A percentile compares a stretch with the other conserved stretches of the same genome.
Conservation (phyloP, 2,113 vertebrate genomes). For the Syngnathus typhle region DNA sequence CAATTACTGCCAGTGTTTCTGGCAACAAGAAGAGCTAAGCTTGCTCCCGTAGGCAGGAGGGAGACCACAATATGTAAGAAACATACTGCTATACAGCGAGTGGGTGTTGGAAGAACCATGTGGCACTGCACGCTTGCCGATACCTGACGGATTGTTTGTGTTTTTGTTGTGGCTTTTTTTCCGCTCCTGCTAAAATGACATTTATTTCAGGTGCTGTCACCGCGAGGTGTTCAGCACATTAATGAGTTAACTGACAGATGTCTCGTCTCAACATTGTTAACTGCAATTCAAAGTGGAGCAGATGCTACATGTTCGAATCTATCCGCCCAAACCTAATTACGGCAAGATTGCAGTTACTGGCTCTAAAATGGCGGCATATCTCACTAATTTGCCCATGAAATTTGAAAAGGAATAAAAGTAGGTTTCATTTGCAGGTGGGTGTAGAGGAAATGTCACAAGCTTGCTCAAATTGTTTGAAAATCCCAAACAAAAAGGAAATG, state of each 20-base stretch:
- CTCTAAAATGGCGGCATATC: constrained; percentile 8
- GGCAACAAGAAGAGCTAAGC: constrained; percentile 21
- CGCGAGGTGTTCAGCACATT: constrained; percentile 5
- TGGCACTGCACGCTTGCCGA: neutral
- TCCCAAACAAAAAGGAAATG: neutral
- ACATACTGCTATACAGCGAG: constrained; percentile 14
- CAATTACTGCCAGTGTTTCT: constrained; percentile 32
- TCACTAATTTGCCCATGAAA: neutral
- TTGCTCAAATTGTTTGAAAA: neutral
- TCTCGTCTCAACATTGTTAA: constrained; percentile 3
- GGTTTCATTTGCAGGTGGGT: neutral
- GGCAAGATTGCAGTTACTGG: neutral
- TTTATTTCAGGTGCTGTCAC: neutral
- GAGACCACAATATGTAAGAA: constrained; percentile 27
- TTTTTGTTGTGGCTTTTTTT: neutral
- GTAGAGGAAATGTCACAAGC: neutral
- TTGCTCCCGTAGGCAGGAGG: constrained; percentile 24
- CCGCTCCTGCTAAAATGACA: constrained; percentile 1
- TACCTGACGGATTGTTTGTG: neutral
- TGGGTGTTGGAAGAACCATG: constrained; percentile 8
- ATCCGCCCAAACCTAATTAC: constrained; percentile 4
- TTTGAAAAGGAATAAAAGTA: neutral
- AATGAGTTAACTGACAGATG: constrained; percentile 26
- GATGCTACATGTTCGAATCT: constrained; percentile 16
- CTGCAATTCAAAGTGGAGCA: constrained; percentile 19